phyloP scores from a whole-genome alignment of 2,113 vertebrate genomes.

The Trogon surrucura region DNA sequence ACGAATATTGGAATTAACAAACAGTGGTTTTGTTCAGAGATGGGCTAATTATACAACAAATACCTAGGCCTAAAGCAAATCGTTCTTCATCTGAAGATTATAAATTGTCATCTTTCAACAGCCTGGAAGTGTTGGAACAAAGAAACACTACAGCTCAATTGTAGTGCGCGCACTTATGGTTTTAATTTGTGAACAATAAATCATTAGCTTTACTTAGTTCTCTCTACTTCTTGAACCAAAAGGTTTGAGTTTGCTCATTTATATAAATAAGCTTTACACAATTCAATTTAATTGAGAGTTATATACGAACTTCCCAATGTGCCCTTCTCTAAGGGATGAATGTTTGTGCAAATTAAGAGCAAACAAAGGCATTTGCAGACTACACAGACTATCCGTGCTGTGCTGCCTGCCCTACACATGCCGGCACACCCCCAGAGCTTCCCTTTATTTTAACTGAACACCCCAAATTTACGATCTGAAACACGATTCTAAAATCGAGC shows the following conservation, averaged over 20 bases:
- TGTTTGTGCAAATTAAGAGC: slow-evolving; percentile 47
- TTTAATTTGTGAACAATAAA: slow-evolving; percentile 69
- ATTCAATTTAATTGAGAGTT: slow-evolving; percentile 57
- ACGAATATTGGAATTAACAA: not conserved
- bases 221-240: slow-evolving; percentile 43
- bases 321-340: slow-evolving; percentile 28
- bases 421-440: slow-evolving; percentile 1
- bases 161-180: slow-evolving; percentile 7
- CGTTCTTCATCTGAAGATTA: slow-evolving; percentile 24
- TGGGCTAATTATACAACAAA: slow-evolving; percentile 6
- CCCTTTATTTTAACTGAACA: not conserved
- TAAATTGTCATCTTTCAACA: slow-evolving; percentile 54
- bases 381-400: slow-evolving; percentile 11
- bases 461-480: not conserved
- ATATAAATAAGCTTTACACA: slow-evolving; percentile 61
- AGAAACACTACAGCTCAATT: slow-evolving; percentile 40
- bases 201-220: slow-evolving; percentile 63
- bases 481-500: not conserved
- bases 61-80: not conserved
- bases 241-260: slow-evolving; percentile 69
- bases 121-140: slow-evolving; percentile 46
- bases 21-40: not conserved
- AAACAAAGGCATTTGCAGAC: slow-evolving; percentile 24
- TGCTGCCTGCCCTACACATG: not conserved
- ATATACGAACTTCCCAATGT: slow-evolving; percentile 22